A percentile compares a stretch with the other conserved stretches of the same genome.
Evolutionary conservation across 2,797 vertebrate species (phyloP).

Genomic region (Vipera ursinii): DNA sequence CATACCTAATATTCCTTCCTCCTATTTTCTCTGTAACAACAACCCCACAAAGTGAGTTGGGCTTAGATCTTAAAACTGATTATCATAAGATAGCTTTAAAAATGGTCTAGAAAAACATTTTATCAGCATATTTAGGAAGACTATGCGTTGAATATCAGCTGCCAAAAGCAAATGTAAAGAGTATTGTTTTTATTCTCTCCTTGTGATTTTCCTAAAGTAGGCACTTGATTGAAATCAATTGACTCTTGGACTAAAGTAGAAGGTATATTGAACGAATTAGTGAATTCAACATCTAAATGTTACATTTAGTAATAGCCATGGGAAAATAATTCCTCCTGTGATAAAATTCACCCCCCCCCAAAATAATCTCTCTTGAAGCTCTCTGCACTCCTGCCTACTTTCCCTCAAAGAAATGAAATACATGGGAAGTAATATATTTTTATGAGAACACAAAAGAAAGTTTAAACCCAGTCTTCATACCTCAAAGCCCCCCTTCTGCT

Average conservation of each 20-base stretch:
- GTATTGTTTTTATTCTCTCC: not conserved
- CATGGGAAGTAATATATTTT: too few relatives aligned
- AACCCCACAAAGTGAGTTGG: too few relatives aligned
- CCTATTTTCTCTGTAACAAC: too few relatives aligned
- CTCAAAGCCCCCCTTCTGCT: too few relatives aligned
- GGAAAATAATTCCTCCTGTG: not conserved
- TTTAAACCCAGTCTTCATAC: not conserved
- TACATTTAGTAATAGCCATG: not conserved
- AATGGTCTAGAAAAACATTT: not conserved
- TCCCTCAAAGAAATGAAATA: not conserved
- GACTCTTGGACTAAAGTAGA: not conserved
- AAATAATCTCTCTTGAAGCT: not conserved
- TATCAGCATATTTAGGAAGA: not conserved
- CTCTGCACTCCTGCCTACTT: not conserved
- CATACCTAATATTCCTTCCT: too few relatives aligned
- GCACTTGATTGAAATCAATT: not conserved
- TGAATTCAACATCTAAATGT: not conserved
- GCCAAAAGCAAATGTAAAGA: not conserved
- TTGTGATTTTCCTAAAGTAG: not conserved
- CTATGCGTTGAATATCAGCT: not conserved
- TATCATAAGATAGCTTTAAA: not conserved
- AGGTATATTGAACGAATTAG: not conserved
- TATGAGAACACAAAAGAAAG: not conserved
- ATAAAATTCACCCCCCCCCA: not conserved
- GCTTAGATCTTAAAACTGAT: not conserved